Base-by-base conservation (phyloP, 2,888 invertebrate genomes). In the Acanthosepion esculentum region DNA sequence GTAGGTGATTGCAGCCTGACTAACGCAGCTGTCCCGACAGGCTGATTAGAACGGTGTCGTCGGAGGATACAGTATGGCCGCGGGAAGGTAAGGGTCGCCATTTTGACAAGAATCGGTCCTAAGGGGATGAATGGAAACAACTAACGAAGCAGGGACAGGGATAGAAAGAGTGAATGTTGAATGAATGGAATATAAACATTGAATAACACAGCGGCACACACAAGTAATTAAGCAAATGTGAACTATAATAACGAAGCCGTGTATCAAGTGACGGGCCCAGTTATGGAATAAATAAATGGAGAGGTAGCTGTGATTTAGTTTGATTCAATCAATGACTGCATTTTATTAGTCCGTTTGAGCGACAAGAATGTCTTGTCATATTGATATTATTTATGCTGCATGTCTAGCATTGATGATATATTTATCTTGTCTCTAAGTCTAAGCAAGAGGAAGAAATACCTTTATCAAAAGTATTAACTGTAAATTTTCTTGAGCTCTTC, bases 1-100 rank as follows among this genome's bases (percentile, higher is more conserved):
- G 78, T 78, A 78, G 78, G 78, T 78, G 78, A 78, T 78, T 78
- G 78, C 78, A 78, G 78, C 78, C 78, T 78, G 78, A 78, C 78
- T n/a, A 78, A 78, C n/a, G 33, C 78, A 78, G 78, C 78, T 78
- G 78, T 78, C 78, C 78, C 78, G 78, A 78, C 78, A 78, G n/a
- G 78, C n/a, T 78, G 78, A 78, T 78, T 78, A n/a, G 78, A 78
- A 78, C 78, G 78, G 78, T 78, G 78, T 78, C 78, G 78, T 78
- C 78, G 78, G n/a, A 78, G 78, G 78, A 78, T 78, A 33, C 78
- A 78, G 33, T 78, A 78, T 78, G 78, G 78, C 78, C 78, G 78
- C 78, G 78, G n/a, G 78, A n/a, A 15, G n/a, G 78, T 78, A n/a
- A n/a, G 78, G 78, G 78, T 78, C 78, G n/a, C 78, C 78, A 78